A percentile compares a stretch with the other conserved stretches of the same genome.
Evolutionary conservation across 2,888 invertebrate species (phyloP).

Genomic region (Pimpla rufipes): DNA sequence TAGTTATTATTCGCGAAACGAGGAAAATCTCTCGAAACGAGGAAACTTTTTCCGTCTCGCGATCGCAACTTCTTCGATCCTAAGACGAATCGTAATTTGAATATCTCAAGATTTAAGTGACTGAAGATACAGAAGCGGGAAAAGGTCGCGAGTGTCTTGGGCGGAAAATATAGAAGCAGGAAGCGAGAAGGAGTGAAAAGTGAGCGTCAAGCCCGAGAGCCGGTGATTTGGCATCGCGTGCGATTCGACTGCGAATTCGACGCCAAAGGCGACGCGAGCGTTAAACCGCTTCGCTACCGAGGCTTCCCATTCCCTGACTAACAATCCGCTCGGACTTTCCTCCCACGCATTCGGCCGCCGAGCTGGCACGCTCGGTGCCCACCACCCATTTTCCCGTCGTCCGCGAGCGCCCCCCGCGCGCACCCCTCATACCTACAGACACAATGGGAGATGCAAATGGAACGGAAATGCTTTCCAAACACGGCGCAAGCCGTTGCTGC

Average conservation of each 20-base stretch:
- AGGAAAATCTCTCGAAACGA: too few relatives aligned
- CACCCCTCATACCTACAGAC: slow-evolving; percentile 54
- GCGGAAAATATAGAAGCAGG: too few relatives aligned
- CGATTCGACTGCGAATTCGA: slow-evolving; percentile 27
- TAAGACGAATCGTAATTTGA: too few relatives aligned
- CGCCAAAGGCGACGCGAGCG: slow-evolving; percentile 42
- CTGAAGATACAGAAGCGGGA: too few relatives aligned
- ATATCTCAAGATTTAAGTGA: not conserved
- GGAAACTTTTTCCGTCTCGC: too few relatives aligned
- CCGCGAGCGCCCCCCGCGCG: not conserved
- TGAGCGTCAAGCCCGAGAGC: slow-evolving; percentile 6
- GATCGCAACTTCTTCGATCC: too few relatives aligned
- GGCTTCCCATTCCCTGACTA: slow-evolving; percentile 38
- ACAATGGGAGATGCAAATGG: slow-evolving; percentile 76
- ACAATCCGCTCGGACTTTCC: slow-evolving; percentile 24
- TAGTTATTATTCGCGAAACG: too few relatives aligned
- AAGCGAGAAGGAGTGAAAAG: not conserved
- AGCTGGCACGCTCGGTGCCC: slow-evolving; percentile 14
- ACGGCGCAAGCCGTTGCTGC: slow-evolving; percentile 56
- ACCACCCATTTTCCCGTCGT: slow-evolving; percentile 42
- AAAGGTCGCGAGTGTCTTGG: too few relatives aligned
- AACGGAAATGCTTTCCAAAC: slow-evolving; percentile 75
- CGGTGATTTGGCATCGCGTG: slow-evolving; percentile 32
- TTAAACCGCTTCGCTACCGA: slow-evolving; percentile 36
- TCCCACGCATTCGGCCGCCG: not conserved